A percentile compares a stretch with the other conserved stretches of the same genome.
Conservation (phyloP, 2,888 invertebrate species). For the Cheilosia variabilis region DNA sequence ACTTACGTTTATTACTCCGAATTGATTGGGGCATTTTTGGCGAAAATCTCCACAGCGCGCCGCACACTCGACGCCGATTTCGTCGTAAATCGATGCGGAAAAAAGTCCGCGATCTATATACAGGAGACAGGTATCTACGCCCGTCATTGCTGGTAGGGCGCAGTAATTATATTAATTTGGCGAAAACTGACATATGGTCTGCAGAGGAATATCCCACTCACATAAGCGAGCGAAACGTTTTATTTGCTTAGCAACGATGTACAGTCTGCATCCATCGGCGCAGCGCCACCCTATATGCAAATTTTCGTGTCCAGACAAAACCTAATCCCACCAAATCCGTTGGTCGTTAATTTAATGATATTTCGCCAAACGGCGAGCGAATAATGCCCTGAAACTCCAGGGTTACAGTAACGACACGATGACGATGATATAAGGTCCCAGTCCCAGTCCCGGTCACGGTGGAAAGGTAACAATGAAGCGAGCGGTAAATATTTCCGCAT, state of each 20-base stretch:
- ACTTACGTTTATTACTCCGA: slow-evolving; percentile 71
- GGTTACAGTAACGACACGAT: slow-evolving; percentile 27
- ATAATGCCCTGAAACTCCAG: slow-evolving; percentile 29
- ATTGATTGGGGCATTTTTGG: slow-evolving; percentile 73
- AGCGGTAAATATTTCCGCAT: slow-evolving; percentile 71
- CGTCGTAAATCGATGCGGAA: slow-evolving; percentile 61
- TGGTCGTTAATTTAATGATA: slow-evolving; percentile 76
- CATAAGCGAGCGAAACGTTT: slow-evolving; percentile 19
- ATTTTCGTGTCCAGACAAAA: slow-evolving; percentile 66
- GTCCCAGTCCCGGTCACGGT: not conserved
- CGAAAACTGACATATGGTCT: slow-evolving; percentile 59
- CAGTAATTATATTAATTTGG: slow-evolving; percentile 64
- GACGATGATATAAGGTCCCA: slow-evolving; percentile 2
- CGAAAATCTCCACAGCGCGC: slow-evolving; percentile 8
- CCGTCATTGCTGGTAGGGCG: slow-evolving; percentile 22
- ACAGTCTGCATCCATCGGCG: not conserved
- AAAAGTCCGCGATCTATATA: slow-evolving; percentile 20
- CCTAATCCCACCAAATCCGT: slow-evolving; percentile 75
- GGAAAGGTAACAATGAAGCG: slow-evolving; percentile 44
- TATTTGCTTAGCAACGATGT: slow-evolving; percentile 67
- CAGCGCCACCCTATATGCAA: slow-evolving; percentile 69
- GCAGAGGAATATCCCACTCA: not conserved
- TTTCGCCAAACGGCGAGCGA: slow-evolving; percentile 63
- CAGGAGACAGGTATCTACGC: slow-evolving; percentile 30
- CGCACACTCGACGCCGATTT: slow-evolving; percentile 51